Percentiles rank a stretch among this genome's conserved stretches.
These are phyloP conservation scores for Mustelus asterias DNA, from an alignment of 2,113 vertebrate species.

Conservation along the genomic window DNA sequence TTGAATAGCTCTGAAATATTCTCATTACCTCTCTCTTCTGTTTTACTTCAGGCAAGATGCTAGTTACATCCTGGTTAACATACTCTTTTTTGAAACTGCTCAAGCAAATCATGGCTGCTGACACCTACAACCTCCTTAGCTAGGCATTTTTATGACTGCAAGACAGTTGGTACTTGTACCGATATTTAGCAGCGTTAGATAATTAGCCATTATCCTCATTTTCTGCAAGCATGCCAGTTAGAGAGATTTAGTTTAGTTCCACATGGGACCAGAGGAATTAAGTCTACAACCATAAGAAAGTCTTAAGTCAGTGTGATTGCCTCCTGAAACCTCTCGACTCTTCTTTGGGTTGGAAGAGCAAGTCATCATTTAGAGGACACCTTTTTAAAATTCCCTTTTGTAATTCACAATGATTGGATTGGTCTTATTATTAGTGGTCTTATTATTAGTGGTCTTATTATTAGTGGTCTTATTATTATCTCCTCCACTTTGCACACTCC, in stretches of 20 bases:
- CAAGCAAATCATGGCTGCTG: not conserved
- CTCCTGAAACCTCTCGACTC: not conserved
- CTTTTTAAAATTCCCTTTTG: not conserved
- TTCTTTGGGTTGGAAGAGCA: not conserved
- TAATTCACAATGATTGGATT: not conserved
- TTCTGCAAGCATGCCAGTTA: not conserved
- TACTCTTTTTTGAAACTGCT: not conserved
- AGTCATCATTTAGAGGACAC: not conserved
- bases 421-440: no score
- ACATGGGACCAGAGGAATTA: no score
- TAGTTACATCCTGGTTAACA: not conserved
- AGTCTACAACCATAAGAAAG: no score
- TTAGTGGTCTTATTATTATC: no score
- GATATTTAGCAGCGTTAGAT: constrained; percentile 22
- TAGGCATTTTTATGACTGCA: not conserved
- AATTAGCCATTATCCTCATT: not conserved
- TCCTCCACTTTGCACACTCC: not conserved
- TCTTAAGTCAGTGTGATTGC: not conserved
- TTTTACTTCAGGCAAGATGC: constrained; percentile 4
- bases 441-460: no score
- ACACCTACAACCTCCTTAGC: not conserved
- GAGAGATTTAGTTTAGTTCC: not conserved
- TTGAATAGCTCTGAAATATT: not conserved
- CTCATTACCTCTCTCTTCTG: not conserved
- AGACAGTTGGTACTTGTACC: not conserved